Evolutionary conservation across 30 jellyfish, hydroid and myxozoan species (phyloP), one percentile per base, ranked within the genome.

Genomic region (Nemopilema nomurai): DNA sequence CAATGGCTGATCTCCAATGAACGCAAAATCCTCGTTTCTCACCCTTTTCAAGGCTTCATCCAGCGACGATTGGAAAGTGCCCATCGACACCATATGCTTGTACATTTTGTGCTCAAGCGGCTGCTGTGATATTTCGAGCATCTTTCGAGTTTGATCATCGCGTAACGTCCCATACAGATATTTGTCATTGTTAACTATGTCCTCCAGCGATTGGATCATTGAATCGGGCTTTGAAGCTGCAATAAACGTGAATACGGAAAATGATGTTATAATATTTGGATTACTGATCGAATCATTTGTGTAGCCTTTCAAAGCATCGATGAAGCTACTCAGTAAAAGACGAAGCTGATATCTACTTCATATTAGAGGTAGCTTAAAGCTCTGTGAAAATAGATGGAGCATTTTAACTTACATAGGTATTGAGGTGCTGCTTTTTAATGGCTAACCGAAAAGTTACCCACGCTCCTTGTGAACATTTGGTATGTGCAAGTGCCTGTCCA

Each of bases 1-100:
- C 8, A 90, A 69, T 4, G 97, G 97, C 64, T 84, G 92, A 29
- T 90, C 97, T 4, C 84, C 87, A 0, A 90, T 81, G 64, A 83
- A 90, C 4, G 97, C 97, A 20, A 62, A 62, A 19, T 73, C 87
- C 1, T 50, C 87, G 17, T 74, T 63, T 27, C 95, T 77, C 29
- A 90, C 97, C 29, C 69, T 87, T 62, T 83, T 82, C 63, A 84
- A 68, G 28, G 95, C 97, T 6, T 87, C 31, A 28, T 49, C 49
- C 28, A 76, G 41, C 6, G 90, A 72, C 22, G 25, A 16, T 26
- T 71, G 84, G 50, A 83, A 76, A 0, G 82, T 62, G 0, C 84
- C 88, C 4, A 33, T 65, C 0, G 52, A 67, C 1, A 71, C 63
- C 84, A 90, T 62, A 19, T 32, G 50, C 53, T 70, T 72, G 32